phyloP scores from a whole-genome alignment of 2,113 vertebrate species.

The Oenanthe oenanthe region DNA sequence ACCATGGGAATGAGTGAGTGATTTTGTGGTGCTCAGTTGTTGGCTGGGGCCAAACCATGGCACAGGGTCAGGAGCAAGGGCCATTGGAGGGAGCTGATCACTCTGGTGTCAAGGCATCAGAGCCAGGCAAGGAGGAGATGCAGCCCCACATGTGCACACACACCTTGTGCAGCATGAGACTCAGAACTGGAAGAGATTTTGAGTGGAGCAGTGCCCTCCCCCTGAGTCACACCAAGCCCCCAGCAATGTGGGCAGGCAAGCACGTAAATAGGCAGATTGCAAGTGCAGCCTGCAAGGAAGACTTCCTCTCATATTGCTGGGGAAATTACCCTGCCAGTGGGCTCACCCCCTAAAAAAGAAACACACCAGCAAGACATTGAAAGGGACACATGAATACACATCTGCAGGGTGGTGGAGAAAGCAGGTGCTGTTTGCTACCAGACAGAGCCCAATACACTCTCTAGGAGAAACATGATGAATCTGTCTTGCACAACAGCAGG shows the following conservation, averaged over 20 bases:
- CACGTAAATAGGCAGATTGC: accelerated
- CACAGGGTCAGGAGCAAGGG: not conserved
- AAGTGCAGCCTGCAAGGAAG: not conserved
- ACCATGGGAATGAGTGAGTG: accelerated
- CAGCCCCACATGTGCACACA: accelerated
- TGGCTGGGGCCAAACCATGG: not conserved
- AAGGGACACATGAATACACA: not conserved
- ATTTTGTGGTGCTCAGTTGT: not conserved
- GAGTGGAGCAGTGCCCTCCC: accelerated
- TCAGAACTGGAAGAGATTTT: not conserved
- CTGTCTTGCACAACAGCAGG: not conserved
- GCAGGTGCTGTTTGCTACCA: not conserved
- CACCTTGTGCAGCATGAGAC: accelerated
- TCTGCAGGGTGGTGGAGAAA: not conserved
- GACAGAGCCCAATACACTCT: not conserved
- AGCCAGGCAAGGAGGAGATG: not conserved
- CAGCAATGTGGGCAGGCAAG: not conserved
- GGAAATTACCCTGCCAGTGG: not conserved
- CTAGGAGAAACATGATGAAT: not conserved
- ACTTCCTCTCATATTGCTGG: not conserved
- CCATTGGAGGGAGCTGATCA: not conserved
- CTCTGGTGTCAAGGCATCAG: not conserved
- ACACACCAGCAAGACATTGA: not conserved
- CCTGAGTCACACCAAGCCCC: not conserved
- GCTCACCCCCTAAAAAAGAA: not conserved